Base-by-base conservation (phyloP, 2,113 vertebrate genomes). In the Pedionomus torquatus region DNA sequence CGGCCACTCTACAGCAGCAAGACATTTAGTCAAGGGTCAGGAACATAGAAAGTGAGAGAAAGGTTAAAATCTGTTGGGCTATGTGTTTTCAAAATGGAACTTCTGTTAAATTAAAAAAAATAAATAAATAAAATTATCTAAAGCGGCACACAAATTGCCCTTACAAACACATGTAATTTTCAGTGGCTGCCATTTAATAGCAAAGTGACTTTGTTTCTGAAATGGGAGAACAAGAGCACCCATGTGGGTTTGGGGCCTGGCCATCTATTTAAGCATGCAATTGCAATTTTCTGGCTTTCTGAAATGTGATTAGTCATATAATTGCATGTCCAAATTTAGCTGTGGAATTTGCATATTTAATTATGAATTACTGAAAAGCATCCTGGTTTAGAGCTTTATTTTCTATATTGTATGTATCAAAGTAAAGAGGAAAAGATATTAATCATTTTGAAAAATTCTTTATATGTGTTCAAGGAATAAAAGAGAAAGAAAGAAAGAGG, bases 1-100 rank as follows among this genome's bases (percentile, higher is more conserved):
- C 98, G 0, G 98, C 98, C 79, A 98, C 43, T 75, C 98, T 99
- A 87, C 9, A 94, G 93, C 58, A 84, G 96, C 9, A 95, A 61
- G 85, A 86, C 9, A 58, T 65, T 89, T 55, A 65, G 41, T 69
- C 35, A 70, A 61, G 41, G 51, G 54, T 87, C 61, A 90, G 24
- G 39, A 77, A 35, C 1, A 1, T 13, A 31, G 5, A 18, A 77
- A 89, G 25, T 48, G 33, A 60, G 18, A 76, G 64, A 55, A 93
- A 87, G 39, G 26, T 77, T 72, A 83, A 54, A 54, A 72, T 52
- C 43, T 83, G 24, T 66, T 63, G 19, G 51, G 68, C 11, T 86
- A 10, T 6, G 1, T 55, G 4, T 58, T 93, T 81, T 89, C 25
- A 76, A 84, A 95, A 82, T 8, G 10, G 35, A 83, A 58, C 41